phyloP scores from a whole-genome alignment of 2,797 vertebrate genomes.

The Esox masquinongy region DNA sequence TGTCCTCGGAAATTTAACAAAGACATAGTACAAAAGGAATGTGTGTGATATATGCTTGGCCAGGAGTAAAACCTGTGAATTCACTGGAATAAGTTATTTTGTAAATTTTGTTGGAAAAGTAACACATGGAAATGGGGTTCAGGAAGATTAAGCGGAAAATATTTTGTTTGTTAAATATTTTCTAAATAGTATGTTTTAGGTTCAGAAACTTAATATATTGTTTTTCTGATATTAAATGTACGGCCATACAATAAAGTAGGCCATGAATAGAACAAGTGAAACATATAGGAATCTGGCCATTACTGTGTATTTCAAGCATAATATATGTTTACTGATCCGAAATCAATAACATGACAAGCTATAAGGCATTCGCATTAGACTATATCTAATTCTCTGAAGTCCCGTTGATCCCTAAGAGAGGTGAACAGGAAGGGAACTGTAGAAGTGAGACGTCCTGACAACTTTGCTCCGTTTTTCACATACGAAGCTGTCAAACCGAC shows the following conservation, averaged over 20 bases:
- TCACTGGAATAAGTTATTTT: conserved; percentile 47
- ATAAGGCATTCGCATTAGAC: background rate
- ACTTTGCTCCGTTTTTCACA: background rate
- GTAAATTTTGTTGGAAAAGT: conserved; percentile 47
- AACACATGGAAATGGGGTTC: conserved; percentile 46
- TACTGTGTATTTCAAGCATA: conserved; percentile 27
- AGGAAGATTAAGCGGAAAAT: conserved; percentile 34
- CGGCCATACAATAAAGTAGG: conserved; percentile 40
- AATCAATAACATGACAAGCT: conserved; percentile 26
- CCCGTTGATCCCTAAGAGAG: conserved; percentile 15
- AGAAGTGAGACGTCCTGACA: background rate
- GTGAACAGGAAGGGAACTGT: conserved; percentile 21
- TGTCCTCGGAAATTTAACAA: conserved; percentile 42
- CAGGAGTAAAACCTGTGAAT: conserved; percentile 49
- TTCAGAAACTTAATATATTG: conserved; percentile 57
- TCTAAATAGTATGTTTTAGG: conserved; percentile 56
- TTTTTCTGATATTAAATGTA: conserved; percentile 49
- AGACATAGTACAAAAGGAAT: conserved; percentile 40
- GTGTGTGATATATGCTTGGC: conserved; percentile 46
- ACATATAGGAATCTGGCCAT: conserved; percentile 38
- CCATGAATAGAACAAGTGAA: conserved; percentile 29
- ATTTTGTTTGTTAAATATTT: conserved; percentile 58
- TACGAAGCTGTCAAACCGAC: conserved; percentile 2
- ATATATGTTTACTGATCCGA: conserved; percentile 40
- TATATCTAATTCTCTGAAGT: background rate